Conservation (phyloP, 2,113 vertebrate species). For the Muscicapa adusta region DNA sequence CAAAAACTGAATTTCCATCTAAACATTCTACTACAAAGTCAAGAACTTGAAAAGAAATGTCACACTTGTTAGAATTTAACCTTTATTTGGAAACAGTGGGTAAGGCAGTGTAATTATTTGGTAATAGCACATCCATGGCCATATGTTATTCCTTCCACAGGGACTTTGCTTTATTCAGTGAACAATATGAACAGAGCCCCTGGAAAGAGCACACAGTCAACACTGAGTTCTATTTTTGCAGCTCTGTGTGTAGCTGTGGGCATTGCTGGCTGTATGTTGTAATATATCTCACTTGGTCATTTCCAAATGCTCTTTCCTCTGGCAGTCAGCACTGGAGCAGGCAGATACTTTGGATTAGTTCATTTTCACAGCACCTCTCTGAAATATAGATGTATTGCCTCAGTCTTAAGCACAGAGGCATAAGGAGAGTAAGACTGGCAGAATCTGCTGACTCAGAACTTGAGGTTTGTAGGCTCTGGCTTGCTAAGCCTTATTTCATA, state of each 20-base stretch:
- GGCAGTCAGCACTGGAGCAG: background rate
- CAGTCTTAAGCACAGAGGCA: background rate
- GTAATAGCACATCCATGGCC: background rate
- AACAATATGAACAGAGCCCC: background rate
- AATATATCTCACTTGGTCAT: background rate
- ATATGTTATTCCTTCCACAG: conserved; percentile 5
- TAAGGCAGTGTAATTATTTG: background rate
- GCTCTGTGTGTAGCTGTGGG: background rate
- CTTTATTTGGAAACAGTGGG: conserved; percentile 21
- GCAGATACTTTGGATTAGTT: background rate
- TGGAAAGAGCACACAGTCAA: background rate
- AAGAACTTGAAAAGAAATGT: background rate
- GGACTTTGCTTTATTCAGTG: background rate
- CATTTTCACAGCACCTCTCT: background rate
- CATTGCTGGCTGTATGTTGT: background rate
- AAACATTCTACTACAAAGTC: background rate
- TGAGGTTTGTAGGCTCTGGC: background rate
- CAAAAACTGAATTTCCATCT: background rate
- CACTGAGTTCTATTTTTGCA: background rate
- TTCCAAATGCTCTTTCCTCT: background rate
- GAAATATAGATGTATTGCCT: background rate
- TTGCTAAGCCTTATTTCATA: background rate
- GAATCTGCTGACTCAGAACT: background rate
- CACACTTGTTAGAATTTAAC: conserved; percentile 31
- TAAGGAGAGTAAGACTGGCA: background rate